These are phyloP conservation scores for Champsocephalus gunnari DNA, from an alignment of 2,797 vertebrate genomes.

Conservation along the genomic window DNA sequence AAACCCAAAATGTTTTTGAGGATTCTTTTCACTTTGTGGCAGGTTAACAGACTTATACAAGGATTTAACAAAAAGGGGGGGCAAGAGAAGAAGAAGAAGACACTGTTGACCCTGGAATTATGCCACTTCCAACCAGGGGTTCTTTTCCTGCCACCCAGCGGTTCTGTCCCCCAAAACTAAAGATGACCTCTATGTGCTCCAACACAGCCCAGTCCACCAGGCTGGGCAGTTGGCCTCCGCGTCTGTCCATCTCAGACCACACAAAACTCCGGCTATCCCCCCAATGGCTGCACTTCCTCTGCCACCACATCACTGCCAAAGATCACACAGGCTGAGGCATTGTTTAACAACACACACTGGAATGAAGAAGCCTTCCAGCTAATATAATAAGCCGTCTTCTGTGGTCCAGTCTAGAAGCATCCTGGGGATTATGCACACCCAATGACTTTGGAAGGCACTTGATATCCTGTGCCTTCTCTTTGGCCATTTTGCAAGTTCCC, in stretches of 20 bases:
- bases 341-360: slow-evolving; percentile 63
- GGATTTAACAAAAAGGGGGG: neutral
- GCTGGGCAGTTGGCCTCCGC: slow-evolving; percentile 44
- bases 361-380: slow-evolving; percentile 56
- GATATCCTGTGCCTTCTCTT: slow-evolving; percentile 67
- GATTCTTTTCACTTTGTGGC: slow-evolving; percentile 19
- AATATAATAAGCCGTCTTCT: slow-evolving; percentile 41
- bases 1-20: slow-evolving; percentile 33
- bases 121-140: slow-evolving; percentile 1
- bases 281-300: slow-evolving; percentile 65
- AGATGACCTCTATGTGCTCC: slow-evolving; percentile 62
- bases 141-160: slow-evolving; percentile 27
- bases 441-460: slow-evolving; percentile 61
- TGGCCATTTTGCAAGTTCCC: slow-evolving; percentile 53
- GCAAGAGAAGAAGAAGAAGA: neutral
- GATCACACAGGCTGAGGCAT: slow-evolving; percentile 52
- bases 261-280: slow-evolving; percentile 45
- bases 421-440: slow-evolving; percentile 55
- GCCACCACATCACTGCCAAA: slow-evolving; percentile 62
- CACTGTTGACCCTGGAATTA: neutral
- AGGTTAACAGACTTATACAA: neutral
- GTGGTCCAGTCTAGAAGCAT: slow-evolving; percentile 45
- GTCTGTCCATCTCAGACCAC: slow-evolving; percentile 42
- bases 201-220: slow-evolving; percentile 11
- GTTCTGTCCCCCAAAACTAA: slow-evolving; percentile 20